Conservation (phyloP, 2,113 vertebrate species). For the Miniopterus natalensis region DNA sequence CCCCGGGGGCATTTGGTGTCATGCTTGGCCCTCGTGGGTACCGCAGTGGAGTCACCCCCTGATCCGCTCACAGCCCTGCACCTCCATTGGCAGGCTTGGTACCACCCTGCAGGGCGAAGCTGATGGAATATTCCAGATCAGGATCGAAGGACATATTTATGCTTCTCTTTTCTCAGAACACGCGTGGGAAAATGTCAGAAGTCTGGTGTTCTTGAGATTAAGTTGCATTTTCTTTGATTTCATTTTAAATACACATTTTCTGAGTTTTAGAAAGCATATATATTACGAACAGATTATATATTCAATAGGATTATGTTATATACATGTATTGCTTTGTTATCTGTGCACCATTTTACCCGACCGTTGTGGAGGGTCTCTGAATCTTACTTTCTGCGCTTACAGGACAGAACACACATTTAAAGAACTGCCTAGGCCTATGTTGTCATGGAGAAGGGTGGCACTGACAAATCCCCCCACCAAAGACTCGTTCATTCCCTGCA, state of each 20-base stretch:
- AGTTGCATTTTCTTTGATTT: slow-evolving; percentile 15
- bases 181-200: neutral
- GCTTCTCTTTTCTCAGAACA: neutral
- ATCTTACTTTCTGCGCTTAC: neutral
- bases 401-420: neutral
- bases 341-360: neutral
- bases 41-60: neutral
- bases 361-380: neutral
- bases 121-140: neutral
- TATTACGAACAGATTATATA: neutral
- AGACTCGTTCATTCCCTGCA: neutral
- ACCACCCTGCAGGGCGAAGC: neutral
- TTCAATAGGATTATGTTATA: neutral
- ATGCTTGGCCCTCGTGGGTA: neutral
- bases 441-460: neutral
- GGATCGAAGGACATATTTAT: neutral
- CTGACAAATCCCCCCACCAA: neutral
- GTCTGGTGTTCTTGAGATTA: neutral
- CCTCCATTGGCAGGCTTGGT: neutral
- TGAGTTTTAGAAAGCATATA: neutral
- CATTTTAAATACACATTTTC: neutral
- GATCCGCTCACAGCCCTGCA: neutral
- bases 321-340: neutral
- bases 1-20: neutral
- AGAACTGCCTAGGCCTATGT: neutral